Percentiles rank a stretch among this genome's conserved stretches.
Conservation (phyloP, 2,888 invertebrate genomes). For the Metalampra italica region DNA sequence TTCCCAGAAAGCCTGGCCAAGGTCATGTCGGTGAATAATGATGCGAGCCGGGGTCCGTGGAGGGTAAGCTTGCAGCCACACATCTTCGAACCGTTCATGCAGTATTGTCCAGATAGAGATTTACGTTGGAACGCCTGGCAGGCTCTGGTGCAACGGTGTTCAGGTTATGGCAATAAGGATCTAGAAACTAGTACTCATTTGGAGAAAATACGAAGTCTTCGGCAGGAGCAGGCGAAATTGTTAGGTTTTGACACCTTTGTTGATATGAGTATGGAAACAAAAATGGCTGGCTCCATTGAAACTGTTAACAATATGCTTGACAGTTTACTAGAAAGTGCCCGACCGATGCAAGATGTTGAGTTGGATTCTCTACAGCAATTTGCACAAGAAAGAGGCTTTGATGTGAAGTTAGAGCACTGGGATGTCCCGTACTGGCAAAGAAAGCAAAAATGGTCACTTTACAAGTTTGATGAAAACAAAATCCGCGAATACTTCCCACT, state of each 20-base stretch:
- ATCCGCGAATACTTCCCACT: conserved; percentile 91
- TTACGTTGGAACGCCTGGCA: conserved; percentile 92
- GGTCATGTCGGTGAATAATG: conserved; percentile 80
- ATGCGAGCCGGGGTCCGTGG: conserved; percentile 89
- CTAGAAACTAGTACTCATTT: conserved; percentile 85
- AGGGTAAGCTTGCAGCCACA: conserved; percentile 86
- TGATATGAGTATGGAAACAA: conserved; percentile 95
- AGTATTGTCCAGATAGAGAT: conserved; percentile 89
- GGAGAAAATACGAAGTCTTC: conserved; percentile 85
- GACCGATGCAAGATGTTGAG: conserved; percentile 87
- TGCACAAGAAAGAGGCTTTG: conserved; percentile 85
- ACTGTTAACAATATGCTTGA: conserved; percentile 85
- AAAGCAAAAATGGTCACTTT: conserved; percentile 83
- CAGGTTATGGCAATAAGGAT: conserved; percentile 80
- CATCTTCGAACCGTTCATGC: conserved; percentile 86
- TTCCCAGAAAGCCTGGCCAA: conserved; percentile 85
- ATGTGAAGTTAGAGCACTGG: conserved; percentile 84
- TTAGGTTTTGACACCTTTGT: conserved; percentile 89
- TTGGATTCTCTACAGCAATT: conserved; percentile 84
- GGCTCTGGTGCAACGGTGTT: conserved; percentile 84
- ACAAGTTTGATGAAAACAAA: conserved; percentile 83
- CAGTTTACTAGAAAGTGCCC: conserved; percentile 82
- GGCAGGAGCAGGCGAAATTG: conserved; percentile 84
- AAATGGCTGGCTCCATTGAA: conserved; percentile 90
- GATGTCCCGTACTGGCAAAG: conserved; percentile 94